Percentiles rank a stretch among this genome's conserved stretches.
Conservation (phyloP, 1,140 invertebrate genomes). For the Aphaenogaster floridana region DNA sequence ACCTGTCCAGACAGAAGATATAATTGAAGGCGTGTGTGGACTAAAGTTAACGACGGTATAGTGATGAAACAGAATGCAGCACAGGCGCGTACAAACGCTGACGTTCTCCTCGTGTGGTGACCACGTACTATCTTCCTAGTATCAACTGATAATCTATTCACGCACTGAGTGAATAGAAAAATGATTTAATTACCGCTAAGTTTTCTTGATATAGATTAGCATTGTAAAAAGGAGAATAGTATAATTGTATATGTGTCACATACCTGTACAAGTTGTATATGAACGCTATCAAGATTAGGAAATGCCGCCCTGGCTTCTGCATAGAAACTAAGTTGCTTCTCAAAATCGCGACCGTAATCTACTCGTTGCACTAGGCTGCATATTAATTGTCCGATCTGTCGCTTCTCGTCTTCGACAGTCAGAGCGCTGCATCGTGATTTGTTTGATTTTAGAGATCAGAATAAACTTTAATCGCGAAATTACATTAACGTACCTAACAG, state of each 20-base stretch:
- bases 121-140: constrained; percentile 92
- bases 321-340: constrained; percentile 97
- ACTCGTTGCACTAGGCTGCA: constrained; percentile 93
- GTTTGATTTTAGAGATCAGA: not conserved
- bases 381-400: constrained; percentile 94
- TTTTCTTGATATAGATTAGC: not conserved
- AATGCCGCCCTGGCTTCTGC: constrained; percentile 96
- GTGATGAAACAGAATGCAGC: constrained; percentile 98
- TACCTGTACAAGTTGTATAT: constrained; percentile 94
- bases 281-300: constrained; percentile 95
- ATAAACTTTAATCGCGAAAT: constrained; percentile 1
- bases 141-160: constrained; percentile 93
- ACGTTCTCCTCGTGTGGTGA: constrained; percentile 93
- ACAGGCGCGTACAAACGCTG: constrained; percentile 96
- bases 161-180: constrained; percentile 88
- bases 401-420: constrained; percentile 97
- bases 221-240: not conserved
- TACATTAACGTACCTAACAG: constrained; percentile 91
- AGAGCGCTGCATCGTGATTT: constrained; percentile 89
- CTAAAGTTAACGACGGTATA: constrained; percentile 95
- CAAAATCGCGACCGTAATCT: constrained; percentile 94
- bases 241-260: not conserved
- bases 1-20: constrained; percentile 96
- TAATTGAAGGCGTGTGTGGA: constrained; percentile 92
- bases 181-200: not conserved